Evolutionary conservation across 1,140 invertebrate species (phyloP).

Genomic region (Pseudomyrmex cubaensis): DNA sequence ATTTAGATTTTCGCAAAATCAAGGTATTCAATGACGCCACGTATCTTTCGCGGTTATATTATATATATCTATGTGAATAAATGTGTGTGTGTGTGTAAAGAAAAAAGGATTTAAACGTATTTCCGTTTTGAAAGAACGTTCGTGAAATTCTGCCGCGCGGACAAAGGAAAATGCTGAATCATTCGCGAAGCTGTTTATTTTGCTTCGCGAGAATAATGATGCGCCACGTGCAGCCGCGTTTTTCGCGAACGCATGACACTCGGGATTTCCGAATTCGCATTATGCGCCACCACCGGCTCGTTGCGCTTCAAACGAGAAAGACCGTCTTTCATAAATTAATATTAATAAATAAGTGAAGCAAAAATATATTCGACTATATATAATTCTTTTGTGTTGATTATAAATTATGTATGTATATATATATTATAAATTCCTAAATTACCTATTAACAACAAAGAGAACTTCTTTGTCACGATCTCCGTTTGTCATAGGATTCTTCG

Average conservation of each 20-base stretch:
- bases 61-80: background rate
- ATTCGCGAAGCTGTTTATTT: constrained; percentile 58
- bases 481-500: too few species aligned
- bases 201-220: constrained; percentile 67
- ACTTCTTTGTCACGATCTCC: background rate
- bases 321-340: background rate
- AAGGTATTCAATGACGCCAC: constrained; percentile 11
- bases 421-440: too few species aligned
- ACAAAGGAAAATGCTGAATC: constrained; percentile 74
- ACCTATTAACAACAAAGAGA: background rate
- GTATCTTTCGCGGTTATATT: constrained; percentile 7
- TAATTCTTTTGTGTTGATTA: background rate
- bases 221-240: constrained; percentile 54
- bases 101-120: constrained; percentile 17
- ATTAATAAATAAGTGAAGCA: background rate
- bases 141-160: constrained; percentile 40
- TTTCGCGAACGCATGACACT: constrained; percentile 32
- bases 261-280: constrained; percentile 36
- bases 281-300: background rate
- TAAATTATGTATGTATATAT: background rate
- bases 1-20: constrained; percentile 37
- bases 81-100: background rate
- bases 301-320: background rate
- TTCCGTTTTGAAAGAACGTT: constrained; percentile 44
- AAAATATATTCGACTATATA: background rate